Evolutionary conservation across 2,888 invertebrate genomes (phyloP), one percentile per base, ranked within the genome.

Genomic region (Petrolisthes cinctipes): DNA sequence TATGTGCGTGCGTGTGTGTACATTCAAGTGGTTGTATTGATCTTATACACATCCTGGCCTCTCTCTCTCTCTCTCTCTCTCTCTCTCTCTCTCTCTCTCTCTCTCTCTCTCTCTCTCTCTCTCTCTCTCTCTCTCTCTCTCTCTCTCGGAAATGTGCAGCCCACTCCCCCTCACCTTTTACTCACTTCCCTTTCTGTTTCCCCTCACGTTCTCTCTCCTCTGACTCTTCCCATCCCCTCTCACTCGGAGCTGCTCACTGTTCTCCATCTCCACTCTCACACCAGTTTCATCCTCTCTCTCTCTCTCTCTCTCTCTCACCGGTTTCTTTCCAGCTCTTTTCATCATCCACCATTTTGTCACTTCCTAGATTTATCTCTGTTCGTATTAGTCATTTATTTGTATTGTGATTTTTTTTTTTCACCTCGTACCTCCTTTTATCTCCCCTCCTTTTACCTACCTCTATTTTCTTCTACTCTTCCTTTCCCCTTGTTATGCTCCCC

Each of bases 1-100:
- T 75, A 66, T 68, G 78, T 82, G 86, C 75, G 82, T 75, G 78
- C 68, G 85, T 37, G 78, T 53, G 82, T 82, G 82, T 82, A 82
- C 82, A 82, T 61, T 78, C 76, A 86, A 86, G 86, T 86, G 78
- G 86, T 75, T 23, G 86, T 86, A 86, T 86, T 86, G 86, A 86
- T 86, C 86, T 61, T 17, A 61, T 17, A 61, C 54, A 53, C 20
- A 54, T 56, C 80, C 80, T 54, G 54, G 51, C 82, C 51, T 61
- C 54, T 57, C 11, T 53, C 17, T 51, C 51, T 68, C 68, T 82
- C 66, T 61, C 11, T 61, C 5, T 4, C 82, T n/a, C 51, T 23
- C 82, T 68, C 68, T 61, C 51, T 61, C 54, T 68, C 68, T 61
- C 68, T 61, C 9, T 53, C 71, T 68, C 82, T 37, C 9, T 54